Evolutionary conservation across 2,888 invertebrate genomes (phyloP).

Genomic region (Prosopocoilus inquinatus): DNA sequence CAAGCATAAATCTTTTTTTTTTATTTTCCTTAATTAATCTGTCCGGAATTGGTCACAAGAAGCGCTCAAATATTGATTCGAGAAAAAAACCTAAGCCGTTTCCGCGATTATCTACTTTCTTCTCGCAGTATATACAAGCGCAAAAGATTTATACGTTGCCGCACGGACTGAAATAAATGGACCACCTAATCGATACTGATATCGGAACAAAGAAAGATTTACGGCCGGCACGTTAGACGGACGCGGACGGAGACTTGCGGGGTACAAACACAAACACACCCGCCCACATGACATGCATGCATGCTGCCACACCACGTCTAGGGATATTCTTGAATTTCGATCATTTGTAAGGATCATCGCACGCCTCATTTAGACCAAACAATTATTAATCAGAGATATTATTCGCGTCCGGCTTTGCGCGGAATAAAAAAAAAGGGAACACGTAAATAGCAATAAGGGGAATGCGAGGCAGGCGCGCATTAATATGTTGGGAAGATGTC

Average conservation of each 20-base stretch:
- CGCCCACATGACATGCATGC: not conserved
- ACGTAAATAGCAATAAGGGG: constrained; percentile 28
- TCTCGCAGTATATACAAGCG: not conserved
- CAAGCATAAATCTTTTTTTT: too few species aligned
- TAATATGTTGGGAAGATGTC: constrained; percentile 14
- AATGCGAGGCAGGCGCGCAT: constrained; percentile 12
- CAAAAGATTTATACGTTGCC: constrained; percentile 47
- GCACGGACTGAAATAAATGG: constrained; percentile 48
- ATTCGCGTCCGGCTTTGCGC: constrained; percentile 17
- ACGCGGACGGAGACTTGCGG: constrained; percentile 11
- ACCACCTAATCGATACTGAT: constrained; percentile 51
- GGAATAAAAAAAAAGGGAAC: not conserved
- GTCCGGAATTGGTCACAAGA: too few species aligned
- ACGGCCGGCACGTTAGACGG: constrained; percentile 37
- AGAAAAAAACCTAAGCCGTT: too few species aligned
- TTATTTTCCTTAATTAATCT: too few species aligned
- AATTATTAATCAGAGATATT: constrained; percentile 22
- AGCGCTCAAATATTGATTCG: too few species aligned
- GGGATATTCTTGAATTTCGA: not conserved
- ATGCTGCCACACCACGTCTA: not conserved
- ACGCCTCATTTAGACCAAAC: constrained; percentile 15
- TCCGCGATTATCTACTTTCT: not conserved
- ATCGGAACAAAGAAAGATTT: constrained; percentile 45
- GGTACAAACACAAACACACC: not conserved
- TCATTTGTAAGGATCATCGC: constrained; percentile 21